These are phyloP conservation scores for Axinella damicornis DNA, from an alignment of 37 sponge, comb jelly and placozoan species.

Conservation along the genomic window DNA sequence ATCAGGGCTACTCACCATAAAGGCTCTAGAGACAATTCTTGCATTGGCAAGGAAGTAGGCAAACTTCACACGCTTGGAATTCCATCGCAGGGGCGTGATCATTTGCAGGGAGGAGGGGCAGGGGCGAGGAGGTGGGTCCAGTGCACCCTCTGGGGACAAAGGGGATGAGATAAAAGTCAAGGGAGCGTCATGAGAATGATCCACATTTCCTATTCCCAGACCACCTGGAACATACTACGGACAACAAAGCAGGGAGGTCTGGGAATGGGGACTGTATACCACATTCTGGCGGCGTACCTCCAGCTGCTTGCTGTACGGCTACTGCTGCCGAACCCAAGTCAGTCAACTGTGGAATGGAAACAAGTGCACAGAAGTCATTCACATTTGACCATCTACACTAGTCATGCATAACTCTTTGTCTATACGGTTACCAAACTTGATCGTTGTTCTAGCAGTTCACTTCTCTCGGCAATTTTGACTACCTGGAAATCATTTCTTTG, in stretches of 20 bases:
- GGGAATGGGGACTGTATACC: background rate
- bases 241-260: background rate
- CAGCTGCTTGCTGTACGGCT: background rate
- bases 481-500: too few relatives aligned
- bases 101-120: conserved; percentile 29
- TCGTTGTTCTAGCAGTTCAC: too few relatives aligned
- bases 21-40: conserved; percentile 56
- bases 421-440: too few relatives aligned
- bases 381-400: too few relatives aligned
- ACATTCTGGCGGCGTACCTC: too few relatives aligned
- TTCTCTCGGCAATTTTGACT: too few relatives aligned
- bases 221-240: too few relatives aligned
- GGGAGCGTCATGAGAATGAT: too few relatives aligned
- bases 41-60: conserved; percentile 75
- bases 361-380: too few relatives aligned
- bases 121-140: background rate
- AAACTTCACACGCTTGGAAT: conserved; percentile 63
- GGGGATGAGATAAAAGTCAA: background rate
- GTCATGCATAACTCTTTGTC: too few relatives aligned
- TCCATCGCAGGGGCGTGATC: conserved; percentile 36
- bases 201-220: too few relatives aligned
- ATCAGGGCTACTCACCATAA: conserved; percentile 72
- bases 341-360: conserved; percentile 11
- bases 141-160: background rate
- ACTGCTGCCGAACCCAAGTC: conserved; percentile 31